Conservation (phyloP, 2,113 vertebrate genomes). For the Notothenia coriiceps region DNA sequence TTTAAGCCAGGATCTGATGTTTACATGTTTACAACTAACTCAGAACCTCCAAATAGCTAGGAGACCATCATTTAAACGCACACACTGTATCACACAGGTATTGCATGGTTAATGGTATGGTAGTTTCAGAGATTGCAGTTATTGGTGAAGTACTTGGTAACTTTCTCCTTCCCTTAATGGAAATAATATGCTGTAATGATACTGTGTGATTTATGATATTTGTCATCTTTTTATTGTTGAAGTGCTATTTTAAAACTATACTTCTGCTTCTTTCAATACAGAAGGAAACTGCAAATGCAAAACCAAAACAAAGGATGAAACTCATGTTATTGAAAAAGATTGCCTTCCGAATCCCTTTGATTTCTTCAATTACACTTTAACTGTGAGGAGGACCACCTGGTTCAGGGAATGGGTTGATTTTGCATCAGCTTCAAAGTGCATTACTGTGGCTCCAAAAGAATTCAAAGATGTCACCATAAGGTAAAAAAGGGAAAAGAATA, state of each 20-base stretch:
- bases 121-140: background rate
- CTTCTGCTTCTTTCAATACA: conserved; percentile 44
- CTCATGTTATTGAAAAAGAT: conserved; percentile 57
- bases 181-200: background rate
- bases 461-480: conserved; percentile 72
- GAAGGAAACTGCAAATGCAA: conserved; percentile 76
- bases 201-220: background rate
- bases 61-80: background rate
- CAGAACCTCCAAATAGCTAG: background rate
- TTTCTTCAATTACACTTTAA: conserved; percentile 67
- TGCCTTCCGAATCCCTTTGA: conserved; percentile 81
- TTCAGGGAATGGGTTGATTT: conserved; percentile 49
- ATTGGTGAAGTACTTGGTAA: background rate
- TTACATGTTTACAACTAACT: background rate
- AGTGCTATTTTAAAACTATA: background rate
- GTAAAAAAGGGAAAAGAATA: conserved; percentile 52
- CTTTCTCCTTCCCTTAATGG: background rate
- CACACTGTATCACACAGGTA: background rate
- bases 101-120: background rate
- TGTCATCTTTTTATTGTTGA: background rate
- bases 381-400: conserved; percentile 56
- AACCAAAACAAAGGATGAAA: conserved; percentile 37
- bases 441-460: conserved; percentile 71
- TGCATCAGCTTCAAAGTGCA: conserved; percentile 68
- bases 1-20: background rate